These are phyloP conservation scores for Nomada fucata DNA, from an alignment of 2,888 invertebrate genomes.

Conservation along the genomic window DNA sequence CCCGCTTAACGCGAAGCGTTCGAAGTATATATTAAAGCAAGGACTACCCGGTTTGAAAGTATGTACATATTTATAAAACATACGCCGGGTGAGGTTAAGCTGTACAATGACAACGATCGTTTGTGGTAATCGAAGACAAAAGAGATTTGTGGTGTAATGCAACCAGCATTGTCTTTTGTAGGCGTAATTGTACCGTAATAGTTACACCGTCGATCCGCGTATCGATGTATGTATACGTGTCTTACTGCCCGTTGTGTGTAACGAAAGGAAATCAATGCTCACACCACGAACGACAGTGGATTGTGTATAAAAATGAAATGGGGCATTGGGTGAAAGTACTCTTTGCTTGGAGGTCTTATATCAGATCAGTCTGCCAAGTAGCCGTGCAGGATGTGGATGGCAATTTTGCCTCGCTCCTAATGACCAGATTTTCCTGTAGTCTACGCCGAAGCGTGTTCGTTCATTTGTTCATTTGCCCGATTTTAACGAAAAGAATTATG, in stretches of 20 bases:
- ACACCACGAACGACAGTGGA: slow-evolving; percentile 63
- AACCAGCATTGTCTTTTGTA: slow-evolving; percentile 46
- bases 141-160: slow-evolving; percentile 30
- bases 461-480: slow-evolving; percentile 28
- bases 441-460: slow-evolving; percentile 31
- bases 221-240: slow-evolving; percentile 24
- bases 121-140: slow-evolving; percentile 41
- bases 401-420: slow-evolving; percentile 61
- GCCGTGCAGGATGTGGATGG: slow-evolving; percentile 74
- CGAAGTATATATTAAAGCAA: neutral
- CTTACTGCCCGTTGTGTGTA: slow-evolving; percentile 18
- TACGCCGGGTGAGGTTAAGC: neutral
- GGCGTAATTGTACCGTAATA: slow-evolving; percentile 61
- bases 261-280: slow-evolving; percentile 68
- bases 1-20: neutral
- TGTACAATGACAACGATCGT: neutral
- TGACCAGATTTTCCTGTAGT: slow-evolving; percentile 45
- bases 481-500: slow-evolving; percentile 55
- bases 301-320: slow-evolving; percentile 83
- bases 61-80: neutral
- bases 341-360: slow-evolving; percentile 78
- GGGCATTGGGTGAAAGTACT: slow-evolving; percentile 85
- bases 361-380: slow-evolving; percentile 79
- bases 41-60: neutral
- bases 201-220: slow-evolving; percentile 40